phyloP scores from a whole-genome alignment of 1,140 invertebrate species.

The Drosophila simulans region DNA sequence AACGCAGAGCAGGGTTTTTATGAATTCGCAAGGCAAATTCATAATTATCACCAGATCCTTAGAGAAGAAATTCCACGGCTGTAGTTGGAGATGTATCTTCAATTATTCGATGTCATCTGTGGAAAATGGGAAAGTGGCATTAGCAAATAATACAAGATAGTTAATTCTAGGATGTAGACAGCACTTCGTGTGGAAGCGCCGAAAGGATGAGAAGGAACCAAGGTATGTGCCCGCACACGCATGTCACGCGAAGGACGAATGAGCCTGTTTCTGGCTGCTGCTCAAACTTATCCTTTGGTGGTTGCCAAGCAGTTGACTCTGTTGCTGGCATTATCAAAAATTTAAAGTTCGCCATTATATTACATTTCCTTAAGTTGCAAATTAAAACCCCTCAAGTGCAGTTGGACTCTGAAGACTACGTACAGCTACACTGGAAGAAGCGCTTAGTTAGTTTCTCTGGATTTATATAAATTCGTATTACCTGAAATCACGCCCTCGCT shows the following conservation, averaged over 20 bases:
- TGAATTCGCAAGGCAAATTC: no score
- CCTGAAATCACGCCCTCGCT: no score
- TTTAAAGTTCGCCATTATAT: conserved; percentile 75
- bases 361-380: conserved; percentile 73
- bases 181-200: not conserved
- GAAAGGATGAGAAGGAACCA: not conserved
- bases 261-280: not conserved
- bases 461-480: no score
- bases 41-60: not conserved
- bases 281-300: conserved; percentile 12
- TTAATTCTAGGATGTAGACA: not conserved
- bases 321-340: conserved; percentile 74
- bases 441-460: not conserved
- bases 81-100: not conserved
- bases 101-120: not conserved
- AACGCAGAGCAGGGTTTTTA: no score
- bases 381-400: conserved; percentile 68
- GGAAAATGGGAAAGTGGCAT: no score
- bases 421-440: conserved; percentile 16
- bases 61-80: not conserved
- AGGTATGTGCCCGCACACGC: conserved; percentile 6
- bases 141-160: no score
- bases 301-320: conserved; percentile 47
- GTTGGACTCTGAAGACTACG: conserved; percentile 12
- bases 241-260: conserved; percentile 6